Base-by-base conservation (phyloP, 2,797 vertebrate species). In the Chlorospingus semifuscus region DNA sequence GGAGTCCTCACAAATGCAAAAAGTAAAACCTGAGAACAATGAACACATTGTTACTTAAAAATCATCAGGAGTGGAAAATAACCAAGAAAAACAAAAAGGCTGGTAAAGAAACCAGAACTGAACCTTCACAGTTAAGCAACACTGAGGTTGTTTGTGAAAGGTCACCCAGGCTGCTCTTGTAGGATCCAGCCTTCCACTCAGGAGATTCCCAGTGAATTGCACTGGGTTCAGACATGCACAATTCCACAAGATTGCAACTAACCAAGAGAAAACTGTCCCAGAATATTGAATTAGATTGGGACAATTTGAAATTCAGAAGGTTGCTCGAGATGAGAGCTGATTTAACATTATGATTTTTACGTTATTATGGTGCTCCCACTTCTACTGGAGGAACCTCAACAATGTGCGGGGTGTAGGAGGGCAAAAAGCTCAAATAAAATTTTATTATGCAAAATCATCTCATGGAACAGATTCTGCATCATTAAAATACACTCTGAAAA, bases 141-240 rank as follows among this genome's bases (percentile, higher is more conserved):
- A 41, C 4, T 2, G 1, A 70, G 6, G 20, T 36, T 60, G 55
- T 55, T 69, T 65, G 23, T 24, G 12, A 59, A 75, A 80, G 32
- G 44, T 87, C 50, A 55, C 50, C 9, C 34, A 56, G 44, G 63
- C 19, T 77, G 30, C 47, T 27, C 39, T 50, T 42, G 5, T n/a
- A 52, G 65, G 39, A 72, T 52, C 16, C 56, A 85, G 3, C 17
- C 84, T 8, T 8, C 8, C 47, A 59, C 0, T 0, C 24, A 72
- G 37, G 23, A 76, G 15, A 12, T 23, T 87, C 49, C 34, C 42
- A 32, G 30, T 55, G 13, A 55, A 55, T n/a, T 55, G 47, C 5
- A 2, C 24, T 52, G 49, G 13, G 50, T 74, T 76, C 47, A 63
- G 32, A 77, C 19, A 60, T 2, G 12, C 5, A 63, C 30, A 79